phyloP scores from a whole-genome alignment of 2,888 invertebrate species.

The Acholoe squamosa region DNA sequence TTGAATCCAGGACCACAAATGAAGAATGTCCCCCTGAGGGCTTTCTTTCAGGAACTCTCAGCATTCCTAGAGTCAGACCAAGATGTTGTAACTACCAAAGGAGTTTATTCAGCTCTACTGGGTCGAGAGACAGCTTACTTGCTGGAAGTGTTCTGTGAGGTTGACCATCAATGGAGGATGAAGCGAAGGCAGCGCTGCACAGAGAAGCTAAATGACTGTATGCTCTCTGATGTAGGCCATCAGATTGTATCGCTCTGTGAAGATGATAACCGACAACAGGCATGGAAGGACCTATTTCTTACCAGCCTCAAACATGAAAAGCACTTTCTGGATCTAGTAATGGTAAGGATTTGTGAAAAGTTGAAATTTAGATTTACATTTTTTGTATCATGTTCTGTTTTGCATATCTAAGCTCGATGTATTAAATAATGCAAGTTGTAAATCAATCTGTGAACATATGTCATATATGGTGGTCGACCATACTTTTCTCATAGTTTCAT shows the following conservation, averaged over 20 bases:
- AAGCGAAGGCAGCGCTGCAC: background rate
- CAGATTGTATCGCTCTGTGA: slow-evolving; percentile 65
- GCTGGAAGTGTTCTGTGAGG: slow-evolving; percentile 74
- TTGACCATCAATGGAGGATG: slow-evolving; percentile 66
- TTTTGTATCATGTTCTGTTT: too few relatives aligned
- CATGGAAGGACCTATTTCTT: slow-evolving; percentile 76
- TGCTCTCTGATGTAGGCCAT: background rate
- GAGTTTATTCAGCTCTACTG: slow-evolving; percentile 74
- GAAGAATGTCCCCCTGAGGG: background rate
- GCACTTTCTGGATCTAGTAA: slow-evolving; percentile 76
- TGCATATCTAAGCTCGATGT: too few relatives aligned
- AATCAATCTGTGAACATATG: too few relatives aligned
- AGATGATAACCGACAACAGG: slow-evolving; percentile 69
- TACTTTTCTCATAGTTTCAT: too few relatives aligned
- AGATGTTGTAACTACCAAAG: background rate
- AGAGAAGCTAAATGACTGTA: slow-evolving; percentile 14
- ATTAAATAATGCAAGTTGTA: too few relatives aligned
- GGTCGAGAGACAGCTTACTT: slow-evolving; percentile 73
- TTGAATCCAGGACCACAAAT: background rate
- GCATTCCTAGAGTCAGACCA: background rate
- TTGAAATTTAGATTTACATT: too few relatives aligned
- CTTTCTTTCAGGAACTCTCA: slow-evolving; percentile 20
- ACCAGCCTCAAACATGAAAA: slow-evolving; percentile 73
- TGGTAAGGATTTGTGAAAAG: slow-evolving; percentile 72
- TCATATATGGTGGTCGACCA: too few relatives aligned